Conservation (phyloP, 2,113 vertebrate species). For the Festucalex cinctus region DNA sequence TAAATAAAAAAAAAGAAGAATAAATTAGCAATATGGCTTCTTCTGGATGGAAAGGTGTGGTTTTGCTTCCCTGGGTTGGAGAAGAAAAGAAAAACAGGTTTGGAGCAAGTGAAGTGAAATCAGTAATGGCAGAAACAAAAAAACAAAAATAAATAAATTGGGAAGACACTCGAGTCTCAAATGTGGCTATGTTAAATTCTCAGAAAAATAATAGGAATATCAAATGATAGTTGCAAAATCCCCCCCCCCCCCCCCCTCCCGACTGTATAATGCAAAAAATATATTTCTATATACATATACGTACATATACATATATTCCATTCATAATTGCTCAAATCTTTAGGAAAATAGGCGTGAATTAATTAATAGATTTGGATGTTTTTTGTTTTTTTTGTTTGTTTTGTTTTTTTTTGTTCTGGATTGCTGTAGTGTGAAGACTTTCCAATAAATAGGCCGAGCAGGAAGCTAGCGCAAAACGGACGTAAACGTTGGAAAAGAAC, state of each 20-base stretch:
- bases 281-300: slow-evolving; percentile 78
- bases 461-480: slow-evolving; percentile 50
- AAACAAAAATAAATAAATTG: slow-evolving; percentile 15
- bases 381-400: too few species aligned
- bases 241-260: slow-evolving; percentile 36
- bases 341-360: slow-evolving; percentile 76
- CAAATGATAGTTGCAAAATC: slow-evolving; percentile 68
- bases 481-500: slow-evolving; percentile 67
- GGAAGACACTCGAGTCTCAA: slow-evolving; percentile 66
- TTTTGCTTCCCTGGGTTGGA: slow-evolving; percentile 7
- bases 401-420: slow-evolving; percentile 71
- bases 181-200: slow-evolving; percentile 69
- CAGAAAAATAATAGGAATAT: slow-evolving; percentile 62
- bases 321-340: slow-evolving; percentile 74
- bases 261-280: slow-evolving; percentile 76
- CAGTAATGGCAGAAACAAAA: slow-evolving; percentile 32
- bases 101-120: slow-evolving; percentile 34
- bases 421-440: slow-evolving; percentile 64
- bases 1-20: slow-evolving; percentile 76
- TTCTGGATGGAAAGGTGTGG: slow-evolving; percentile 35
- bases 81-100: slow-evolving; percentile 47
- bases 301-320: slow-evolving; percentile 76
- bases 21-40: slow-evolving; percentile 78
- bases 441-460: slow-evolving; percentile 67
- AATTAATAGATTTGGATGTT: slow-evolving; percentile 73